Base-by-base conservation (phyloP, 2,888 invertebrate genomes). In the Pterostichus niger region DNA sequence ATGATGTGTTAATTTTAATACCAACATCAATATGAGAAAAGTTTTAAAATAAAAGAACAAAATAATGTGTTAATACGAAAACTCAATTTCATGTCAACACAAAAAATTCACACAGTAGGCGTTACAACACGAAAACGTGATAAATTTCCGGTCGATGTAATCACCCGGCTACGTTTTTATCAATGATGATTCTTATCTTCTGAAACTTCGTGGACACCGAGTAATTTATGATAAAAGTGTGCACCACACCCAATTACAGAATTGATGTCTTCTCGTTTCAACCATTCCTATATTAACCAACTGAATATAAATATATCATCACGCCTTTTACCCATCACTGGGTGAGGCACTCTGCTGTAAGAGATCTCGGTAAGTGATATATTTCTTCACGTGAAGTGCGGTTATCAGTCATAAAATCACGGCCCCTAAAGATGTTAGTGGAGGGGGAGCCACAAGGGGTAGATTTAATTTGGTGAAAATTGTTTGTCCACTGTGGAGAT, bases 131-230 rank as follows among this genome's bases (percentile, higher is more conserved):
- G 59, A 24, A 59, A 7, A n/a, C 35, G 13, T 33, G 64, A 64
- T 64, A 64, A 64, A 64, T 64, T 64, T 64, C 64, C 64, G 64
- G 64, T 35, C 33, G 64, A 64, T 35, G 64, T 61, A 56, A 56
- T 56, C 56, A 24, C n/a, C 24, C 9, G 56, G 17, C 24, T 0
- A 56, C 15, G 56, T 35, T 64, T 64, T 64, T 64, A 64, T 64
- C 64, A 35, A 49, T n/a, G 9, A 33, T n/a, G 64, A 64, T 64
- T 31, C 33, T 64, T 59, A 64, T 64, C 64, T 64, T n/a, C 6
- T 64, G 64, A 64, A 64, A 35, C 64, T 64, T 64, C 64, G 64
- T 64, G 35, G 64, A 64, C 64, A 64, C 64, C 56, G n/a, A n/a
- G 64, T 64, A 10, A 64, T 64, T 64, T 64, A 64, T 64, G 64